Conservation (phyloP, 1,140 invertebrate species). For the Pseudomyrmex flavicornis region DNA sequence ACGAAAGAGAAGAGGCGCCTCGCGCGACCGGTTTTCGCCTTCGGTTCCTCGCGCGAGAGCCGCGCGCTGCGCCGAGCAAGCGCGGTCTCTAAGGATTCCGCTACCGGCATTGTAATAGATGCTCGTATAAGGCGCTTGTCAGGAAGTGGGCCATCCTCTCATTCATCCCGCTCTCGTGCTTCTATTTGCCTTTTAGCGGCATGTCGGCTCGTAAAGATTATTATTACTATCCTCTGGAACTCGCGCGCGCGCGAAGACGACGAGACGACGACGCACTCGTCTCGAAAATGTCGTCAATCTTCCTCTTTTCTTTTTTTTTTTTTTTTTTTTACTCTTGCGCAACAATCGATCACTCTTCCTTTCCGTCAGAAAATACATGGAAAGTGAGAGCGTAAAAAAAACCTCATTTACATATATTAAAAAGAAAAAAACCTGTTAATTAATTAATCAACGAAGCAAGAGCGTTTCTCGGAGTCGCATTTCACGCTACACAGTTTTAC, state of each 20-base stretch:
- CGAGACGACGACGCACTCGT: conserved; percentile 7
- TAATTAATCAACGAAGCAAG: background rate
- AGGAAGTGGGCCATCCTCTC: conserved; percentile 56
- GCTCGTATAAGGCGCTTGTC: conserved; percentile 55
- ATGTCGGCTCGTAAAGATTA: conserved; percentile 30
- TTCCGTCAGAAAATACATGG: background rate
- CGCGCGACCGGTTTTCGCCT: conserved; percentile 53
- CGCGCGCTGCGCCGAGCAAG: background rate
- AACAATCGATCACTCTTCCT: background rate
- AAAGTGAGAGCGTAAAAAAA: conserved; percentile 8
- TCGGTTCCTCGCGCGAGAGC: conserved; percentile 22
- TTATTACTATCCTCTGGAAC: conserved; percentile 25
- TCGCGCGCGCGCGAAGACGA: background rate
- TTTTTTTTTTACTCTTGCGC: background rate
- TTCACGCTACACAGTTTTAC: too few species aligned
- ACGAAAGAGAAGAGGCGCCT: conserved; percentile 49
- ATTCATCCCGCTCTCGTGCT: conserved; percentile 47
- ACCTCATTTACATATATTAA: too few species aligned
- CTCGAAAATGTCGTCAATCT: background rate
- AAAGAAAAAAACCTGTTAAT: background rate
- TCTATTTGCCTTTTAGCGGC: conserved; percentile 49
- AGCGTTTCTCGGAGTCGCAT: too few species aligned
- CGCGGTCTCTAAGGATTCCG: conserved; percentile 20
- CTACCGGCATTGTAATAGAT: conserved; percentile 60
- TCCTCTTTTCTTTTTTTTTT: background rate